Conservation (phyloP, 2,888 invertebrate genomes). For the Teleiodes luculella region DNA sequence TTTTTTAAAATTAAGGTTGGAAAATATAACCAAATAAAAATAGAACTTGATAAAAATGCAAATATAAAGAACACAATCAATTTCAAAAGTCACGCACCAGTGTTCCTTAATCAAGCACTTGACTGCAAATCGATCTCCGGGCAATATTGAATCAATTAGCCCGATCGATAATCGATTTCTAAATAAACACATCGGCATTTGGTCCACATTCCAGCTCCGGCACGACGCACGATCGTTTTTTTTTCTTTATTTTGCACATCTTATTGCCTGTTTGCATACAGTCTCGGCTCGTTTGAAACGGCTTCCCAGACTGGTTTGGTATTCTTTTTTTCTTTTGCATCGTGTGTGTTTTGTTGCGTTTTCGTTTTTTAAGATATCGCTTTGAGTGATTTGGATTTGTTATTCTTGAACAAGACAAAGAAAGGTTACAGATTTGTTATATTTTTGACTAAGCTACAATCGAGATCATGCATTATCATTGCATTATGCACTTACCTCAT, state of each 20-base stretch:
- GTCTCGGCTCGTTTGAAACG: constrained; percentile 53
- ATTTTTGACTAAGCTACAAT: too few species aligned
- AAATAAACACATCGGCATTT: constrained; percentile 43
- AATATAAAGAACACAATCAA: constrained; percentile 1
- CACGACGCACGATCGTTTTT: constrained; percentile 36
- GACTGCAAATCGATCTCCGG: constrained; percentile 5
- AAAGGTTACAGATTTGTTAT: too few species aligned
- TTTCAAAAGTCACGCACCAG: not conserved
- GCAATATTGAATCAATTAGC: constrained; percentile 15
- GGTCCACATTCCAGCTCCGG: constrained; percentile 62
- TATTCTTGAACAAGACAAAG: not conserved
- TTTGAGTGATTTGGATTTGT: constrained; percentile 12
- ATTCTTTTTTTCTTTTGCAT: constrained; percentile 44
- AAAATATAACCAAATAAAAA: not conserved
- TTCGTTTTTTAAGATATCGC: constrained; percentile 11
- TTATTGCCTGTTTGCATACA: constrained; percentile 64
- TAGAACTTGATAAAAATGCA: constrained; percentile 1
- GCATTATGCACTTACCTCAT: too few species aligned
- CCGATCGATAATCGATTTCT: constrained; percentile 12
- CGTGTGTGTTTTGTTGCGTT: constrained; percentile 36
- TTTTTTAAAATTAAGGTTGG: too few species aligned
- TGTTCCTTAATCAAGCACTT: not conserved
- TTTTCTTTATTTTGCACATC: constrained; percentile 58
- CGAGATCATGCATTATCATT: too few species aligned
- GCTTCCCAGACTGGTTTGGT: constrained; percentile 47